These are phyloP conservation scores for Albula goreensis DNA, from an alignment of 2,113 vertebrate species.

Conservation along the genomic window DNA sequence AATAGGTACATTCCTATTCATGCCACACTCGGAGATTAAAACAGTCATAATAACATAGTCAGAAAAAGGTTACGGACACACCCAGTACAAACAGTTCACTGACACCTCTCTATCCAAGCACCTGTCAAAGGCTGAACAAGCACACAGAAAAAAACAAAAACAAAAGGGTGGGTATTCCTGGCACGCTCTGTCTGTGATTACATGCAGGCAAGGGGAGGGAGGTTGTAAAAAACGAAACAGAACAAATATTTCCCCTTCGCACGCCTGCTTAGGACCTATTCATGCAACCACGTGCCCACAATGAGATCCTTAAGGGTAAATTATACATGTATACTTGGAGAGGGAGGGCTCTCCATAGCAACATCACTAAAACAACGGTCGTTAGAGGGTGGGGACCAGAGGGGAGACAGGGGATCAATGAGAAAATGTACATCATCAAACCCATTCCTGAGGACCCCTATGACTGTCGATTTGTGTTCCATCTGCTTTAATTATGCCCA, in stretches of 20 bases:
- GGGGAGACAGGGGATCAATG: not conserved
- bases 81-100: not conserved
- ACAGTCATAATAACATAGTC: not conserved
- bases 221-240: not conserved
- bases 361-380: not conserved
- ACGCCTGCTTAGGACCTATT: not conserved
- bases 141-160: not conserved
- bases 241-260: not conserved
- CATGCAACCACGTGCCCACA: not conserved
- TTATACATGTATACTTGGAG: not conserved
- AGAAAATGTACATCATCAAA: not conserved
- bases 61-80: not conserved
- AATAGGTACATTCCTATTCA: not conserved
- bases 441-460: not conserved
- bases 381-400: not conserved
- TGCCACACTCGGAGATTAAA: not conserved
- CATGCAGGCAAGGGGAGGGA: not conserved
- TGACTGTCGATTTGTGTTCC: not conserved
- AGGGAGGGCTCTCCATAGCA: not conserved
- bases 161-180: not conserved
- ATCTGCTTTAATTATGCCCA: not conserved
- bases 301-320: not conserved
- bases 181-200: not conserved
- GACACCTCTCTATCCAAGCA: constrained; percentile 1
- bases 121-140: not conserved